Conservation (phyloP, 2,113 vertebrate genomes). For the Corythaeola cristata region DNA sequence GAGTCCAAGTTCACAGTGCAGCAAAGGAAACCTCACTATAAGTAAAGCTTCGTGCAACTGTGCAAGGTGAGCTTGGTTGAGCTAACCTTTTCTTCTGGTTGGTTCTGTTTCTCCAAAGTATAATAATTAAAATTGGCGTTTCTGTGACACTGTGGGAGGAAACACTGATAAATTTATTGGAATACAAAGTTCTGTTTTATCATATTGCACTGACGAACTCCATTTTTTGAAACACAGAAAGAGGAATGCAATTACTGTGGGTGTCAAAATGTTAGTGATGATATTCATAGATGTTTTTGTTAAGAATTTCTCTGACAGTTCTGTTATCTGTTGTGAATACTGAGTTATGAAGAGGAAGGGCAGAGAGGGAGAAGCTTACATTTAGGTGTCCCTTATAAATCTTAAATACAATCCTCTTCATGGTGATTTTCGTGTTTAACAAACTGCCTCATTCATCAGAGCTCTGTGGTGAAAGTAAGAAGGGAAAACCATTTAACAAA, state of each 20-base stretch:
- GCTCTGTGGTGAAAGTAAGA: not conserved
- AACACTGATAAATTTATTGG: not conserved
- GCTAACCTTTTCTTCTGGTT: not conserved
- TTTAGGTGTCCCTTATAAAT: not conserved
- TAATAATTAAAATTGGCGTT: not conserved
- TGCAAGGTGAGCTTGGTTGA: not conserved
- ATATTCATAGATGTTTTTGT: not conserved
- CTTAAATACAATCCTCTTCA: not conserved
- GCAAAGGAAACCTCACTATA: not conserved
- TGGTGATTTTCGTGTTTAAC: not conserved
- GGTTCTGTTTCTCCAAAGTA: not conserved
- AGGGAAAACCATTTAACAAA: conserved; percentile 8
- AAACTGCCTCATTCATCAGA: not conserved
- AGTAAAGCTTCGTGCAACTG: not conserved
- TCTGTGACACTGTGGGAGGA: not conserved
- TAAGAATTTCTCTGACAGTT: not conserved
- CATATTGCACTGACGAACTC: not conserved
- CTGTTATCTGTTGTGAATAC: not conserved
- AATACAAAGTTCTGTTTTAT: not conserved
- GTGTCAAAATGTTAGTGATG: not conserved
- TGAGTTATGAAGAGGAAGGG: not conserved
- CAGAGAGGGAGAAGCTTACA: not conserved
- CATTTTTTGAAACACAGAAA: not conserved
- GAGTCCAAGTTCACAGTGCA: not conserved
- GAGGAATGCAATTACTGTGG: not conserved